phyloP scores from a whole-genome alignment of 2,888 invertebrate species.

The Nycteola revayana region DNA sequence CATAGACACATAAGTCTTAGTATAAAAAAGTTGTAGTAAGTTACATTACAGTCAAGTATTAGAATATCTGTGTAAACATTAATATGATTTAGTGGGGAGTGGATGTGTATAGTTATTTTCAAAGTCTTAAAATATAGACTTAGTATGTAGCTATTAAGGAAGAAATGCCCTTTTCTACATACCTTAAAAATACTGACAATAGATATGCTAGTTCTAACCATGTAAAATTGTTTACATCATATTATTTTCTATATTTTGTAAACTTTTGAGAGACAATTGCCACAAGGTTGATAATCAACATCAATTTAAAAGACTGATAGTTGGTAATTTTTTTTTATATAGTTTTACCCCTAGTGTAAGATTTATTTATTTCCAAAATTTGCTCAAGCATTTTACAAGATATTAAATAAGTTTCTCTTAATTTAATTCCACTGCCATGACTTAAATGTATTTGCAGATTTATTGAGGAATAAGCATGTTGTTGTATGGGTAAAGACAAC shows the following conservation, averaged over 20 bases:
- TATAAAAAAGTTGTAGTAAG: slow-evolving; percentile 21
- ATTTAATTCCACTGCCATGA: slow-evolving; percentile 57
- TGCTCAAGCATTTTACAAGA: slow-evolving; percentile 69
- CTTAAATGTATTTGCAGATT: slow-evolving; percentile 14
- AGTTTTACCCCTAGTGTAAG: slow-evolving; percentile 81
- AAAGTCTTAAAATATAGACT: slow-evolving; percentile 6
- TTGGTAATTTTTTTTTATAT: slow-evolving; percentile 79
- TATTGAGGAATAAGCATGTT: slow-evolving; percentile 16
- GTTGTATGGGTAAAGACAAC: slow-evolving; percentile 14
- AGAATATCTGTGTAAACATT: slow-evolving; percentile 19
- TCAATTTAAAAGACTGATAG: slow-evolving; percentile 84
- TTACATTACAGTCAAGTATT: slow-evolving; percentile 28
- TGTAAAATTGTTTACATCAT: slow-evolving; percentile 26
- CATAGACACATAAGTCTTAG: slow-evolving; percentile 28
- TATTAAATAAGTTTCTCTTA: slow-evolving; percentile 51
- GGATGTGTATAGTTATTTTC: slow-evolving; percentile 9
- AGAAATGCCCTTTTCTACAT: slow-evolving; percentile 16
- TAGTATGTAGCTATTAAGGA: slow-evolving; percentile 22
- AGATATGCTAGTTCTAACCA: slow-evolving; percentile 52
- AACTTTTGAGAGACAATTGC: slow-evolving; percentile 79
- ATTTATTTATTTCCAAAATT: slow-evolving; percentile 74
- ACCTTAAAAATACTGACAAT: slow-evolving; percentile 49
- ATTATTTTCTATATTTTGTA: slow-evolving; percentile 57
- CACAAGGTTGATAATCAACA: slow-evolving; percentile 79
- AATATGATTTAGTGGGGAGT: slow-evolving; percentile 14